Base-by-base conservation (phyloP, 1,140 invertebrate genomes). In the Rhynchophorus ferrugineus region DNA sequence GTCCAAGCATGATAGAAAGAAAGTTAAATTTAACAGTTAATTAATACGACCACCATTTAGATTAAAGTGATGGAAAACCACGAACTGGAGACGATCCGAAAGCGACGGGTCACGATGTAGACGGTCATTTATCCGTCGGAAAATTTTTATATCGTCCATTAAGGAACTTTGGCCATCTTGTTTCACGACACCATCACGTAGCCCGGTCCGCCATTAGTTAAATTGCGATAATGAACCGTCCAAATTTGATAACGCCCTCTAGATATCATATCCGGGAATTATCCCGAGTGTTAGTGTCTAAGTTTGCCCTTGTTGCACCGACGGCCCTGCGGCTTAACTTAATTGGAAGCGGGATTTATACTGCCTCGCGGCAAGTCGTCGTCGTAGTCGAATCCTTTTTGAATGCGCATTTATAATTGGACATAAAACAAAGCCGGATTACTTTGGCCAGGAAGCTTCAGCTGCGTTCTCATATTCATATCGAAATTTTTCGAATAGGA, bases 171-270 rank as follows among this genome's bases (percentile, higher is more conserved):
- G n/a, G n/a, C n/a, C n/a, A n/a, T n/a, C n/a, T n/a, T n/a, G n/a
- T n/a, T n/a, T n/a, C n/a, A n/a, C n/a, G n/a, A n/a, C n/a, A n/a
- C n/a, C n/a, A n/a, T n/a, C n/a, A n/a, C n/a, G n/a, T n/a, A n/a
- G n/a, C n/a, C n/a, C n/a, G n/a, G n/a, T n/a, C n/a, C n/a, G n/a
- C 56, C 62, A 56, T 64, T 64, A 50, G 62, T 61, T 59, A 57
- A 62, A 62, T 62, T 58, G 62, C 61, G 62, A 64, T 64, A 64
- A 64, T 64, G 62, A 62, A 61, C 61, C 59, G 59, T 62, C 57
- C 54, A 56, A 61, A 64, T 64, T 61, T 64, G 62, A 64, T 64
- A 64, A 62, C 53, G 52, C 53, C 37, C 48, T 50, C 44, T 49
- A 56, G 60, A 62, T 62, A 59, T 60, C 56, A 56, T 64, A 62